phyloP scores from a whole-genome alignment of 2,113 vertebrate genomes.

The Todiramphus saurophagus region DNA sequence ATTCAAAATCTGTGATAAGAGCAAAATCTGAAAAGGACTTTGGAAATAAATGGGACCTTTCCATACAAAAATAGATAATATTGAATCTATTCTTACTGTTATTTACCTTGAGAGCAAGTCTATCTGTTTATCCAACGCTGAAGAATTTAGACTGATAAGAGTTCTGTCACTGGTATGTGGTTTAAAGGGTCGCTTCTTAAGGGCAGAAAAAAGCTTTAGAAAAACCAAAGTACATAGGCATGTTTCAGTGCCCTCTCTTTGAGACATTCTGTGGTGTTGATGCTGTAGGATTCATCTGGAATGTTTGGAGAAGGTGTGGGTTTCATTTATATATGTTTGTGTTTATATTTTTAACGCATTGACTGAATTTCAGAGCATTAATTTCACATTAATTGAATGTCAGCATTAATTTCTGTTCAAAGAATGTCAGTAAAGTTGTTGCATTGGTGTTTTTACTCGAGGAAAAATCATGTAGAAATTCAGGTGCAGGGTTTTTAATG shows the following conservation, averaged over 20 bases:
- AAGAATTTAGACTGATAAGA: background rate
- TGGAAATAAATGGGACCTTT: background rate
- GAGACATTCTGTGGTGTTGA: fast-evolving
- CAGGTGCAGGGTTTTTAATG: constrained; percentile 25
- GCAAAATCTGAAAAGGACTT: background rate
- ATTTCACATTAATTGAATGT: background rate
- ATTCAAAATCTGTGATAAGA: background rate
- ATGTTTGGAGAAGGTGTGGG: background rate
- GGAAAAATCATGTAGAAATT: background rate
- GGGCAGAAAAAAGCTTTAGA: background rate
- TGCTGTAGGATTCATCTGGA: background rate
- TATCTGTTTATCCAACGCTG: background rate
- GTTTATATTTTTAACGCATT: background rate
- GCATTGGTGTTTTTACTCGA: background rate
- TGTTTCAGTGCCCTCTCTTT: background rate
- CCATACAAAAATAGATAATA: background rate
- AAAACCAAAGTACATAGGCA: background rate
- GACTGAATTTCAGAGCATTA: background rate
- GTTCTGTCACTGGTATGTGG: background rate
- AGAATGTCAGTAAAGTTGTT: background rate
- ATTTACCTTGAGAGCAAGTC: background rate
- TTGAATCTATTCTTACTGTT: background rate
- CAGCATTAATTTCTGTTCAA: background rate
- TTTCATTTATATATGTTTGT: background rate
- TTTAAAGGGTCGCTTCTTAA: background rate